Evolutionary conservation across 2,888 invertebrate genomes (phyloP), one percentile per base, ranked within the genome.

Genomic region (Perizoma flavofasciatum): DNA sequence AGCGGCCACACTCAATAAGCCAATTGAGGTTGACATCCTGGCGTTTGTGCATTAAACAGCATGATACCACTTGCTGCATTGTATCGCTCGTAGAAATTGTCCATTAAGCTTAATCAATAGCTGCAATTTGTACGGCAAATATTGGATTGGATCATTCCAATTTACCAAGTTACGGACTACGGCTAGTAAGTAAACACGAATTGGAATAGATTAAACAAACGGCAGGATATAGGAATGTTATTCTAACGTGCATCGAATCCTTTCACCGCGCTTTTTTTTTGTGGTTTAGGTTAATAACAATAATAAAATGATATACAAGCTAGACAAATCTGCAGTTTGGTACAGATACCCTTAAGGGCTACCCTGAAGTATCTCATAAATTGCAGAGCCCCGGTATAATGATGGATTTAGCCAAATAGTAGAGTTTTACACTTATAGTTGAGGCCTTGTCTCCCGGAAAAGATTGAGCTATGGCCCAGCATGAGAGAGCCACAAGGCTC

Each of bases 11-110:
- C 76, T 77, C 79, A 83, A 88, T 85, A 85, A 85, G 79, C 82
- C 88, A 90, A 91, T 91, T 91, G 86, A 82, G 76, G 66, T 69
- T 71, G 75, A 72, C 75, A 79, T 83, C 84, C 82, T 80, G 78
- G 70, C 66, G 69, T 71, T 59, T 63, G 62, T 62, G 72, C 72
- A 62, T 74, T 81, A 79, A 77, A 78, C 78, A 74, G 74, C 73
- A 70, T 69, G 76, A 68, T 70, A 69, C 68, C 68, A 70, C 65
- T 71, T 66, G 58, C 52, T 48, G 57, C 53, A 66, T 71, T 72
- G 72, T 73, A 72, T 64, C 62, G 53, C 67, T 61, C 68, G 55
- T 60, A 70, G 70, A 75, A 76, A 75, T 72, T 67, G 70, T 59
- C 47, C 67, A 71, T 70, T 74, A 72, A 65, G 62, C 69, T 72